These are phyloP conservation scores for Globia sparganii DNA, from an alignment of 2,888 invertebrate genomes.

Conservation along the genomic window DNA sequence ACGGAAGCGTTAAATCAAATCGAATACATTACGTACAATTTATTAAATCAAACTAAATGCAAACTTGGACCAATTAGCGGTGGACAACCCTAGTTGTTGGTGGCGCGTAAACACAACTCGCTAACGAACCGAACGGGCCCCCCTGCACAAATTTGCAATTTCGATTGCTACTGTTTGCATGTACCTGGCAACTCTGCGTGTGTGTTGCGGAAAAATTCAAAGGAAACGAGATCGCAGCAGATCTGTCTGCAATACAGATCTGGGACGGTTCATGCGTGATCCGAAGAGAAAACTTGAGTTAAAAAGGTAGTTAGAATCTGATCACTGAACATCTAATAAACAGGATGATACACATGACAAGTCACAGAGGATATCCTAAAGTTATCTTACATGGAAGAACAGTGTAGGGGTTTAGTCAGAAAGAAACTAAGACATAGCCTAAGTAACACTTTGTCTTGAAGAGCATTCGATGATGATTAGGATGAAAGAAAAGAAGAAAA, in stretches of 20 bases:
- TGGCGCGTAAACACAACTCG: slow-evolving; percentile 89
- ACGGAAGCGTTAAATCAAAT: slow-evolving; percentile 52
- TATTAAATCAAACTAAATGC: slow-evolving; percentile 79
- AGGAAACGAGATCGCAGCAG: slow-evolving; percentile 15
- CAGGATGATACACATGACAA: background rate
- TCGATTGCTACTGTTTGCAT: slow-evolving; percentile 87
- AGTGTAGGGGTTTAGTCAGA: background rate
- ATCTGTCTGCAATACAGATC: background rate
- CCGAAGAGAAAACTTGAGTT: background rate
- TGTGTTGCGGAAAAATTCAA: slow-evolving; percentile 54
- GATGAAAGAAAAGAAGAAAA: background rate
- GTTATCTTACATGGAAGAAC: background rate
- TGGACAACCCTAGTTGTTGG: slow-evolving; percentile 86
- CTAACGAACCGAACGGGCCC: slow-evolving; percentile 88
- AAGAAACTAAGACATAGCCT: background rate
- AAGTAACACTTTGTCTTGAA: background rate
- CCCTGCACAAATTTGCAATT: slow-evolving; percentile 91
- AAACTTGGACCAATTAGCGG: slow-evolving; percentile 85
- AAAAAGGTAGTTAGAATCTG: background rate
- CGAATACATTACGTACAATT: slow-evolving; percentile 56
- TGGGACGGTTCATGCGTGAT: background rate
- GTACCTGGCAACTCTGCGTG: slow-evolving; percentile 74
- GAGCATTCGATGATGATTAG: background rate
- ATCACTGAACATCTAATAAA: background rate
- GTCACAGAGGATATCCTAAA: background rate